phyloP scores from a whole-genome alignment of 2,888 invertebrate genomes.

The Dione juno region DNA sequence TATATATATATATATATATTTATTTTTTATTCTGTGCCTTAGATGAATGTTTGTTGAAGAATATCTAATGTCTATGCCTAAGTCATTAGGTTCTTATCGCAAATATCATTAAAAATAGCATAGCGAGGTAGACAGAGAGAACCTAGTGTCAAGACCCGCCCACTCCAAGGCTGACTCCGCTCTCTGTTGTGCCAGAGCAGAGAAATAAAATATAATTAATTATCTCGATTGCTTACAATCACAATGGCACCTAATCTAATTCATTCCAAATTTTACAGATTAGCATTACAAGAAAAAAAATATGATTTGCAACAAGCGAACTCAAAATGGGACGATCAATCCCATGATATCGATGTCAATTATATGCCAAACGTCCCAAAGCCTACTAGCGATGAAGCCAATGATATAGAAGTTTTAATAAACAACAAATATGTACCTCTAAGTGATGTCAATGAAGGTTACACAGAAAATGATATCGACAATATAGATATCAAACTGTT shows the following conservation, averaged over 20 bases:
- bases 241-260: not conserved
- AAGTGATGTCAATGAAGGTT: slow-evolving; percentile 47
- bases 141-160: too few species aligned
- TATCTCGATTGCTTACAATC: not conserved
- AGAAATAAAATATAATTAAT: too few species aligned
- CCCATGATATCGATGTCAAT: slow-evolving; percentile 74
- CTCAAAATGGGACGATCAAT: slow-evolving; percentile 63
- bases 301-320: slow-evolving; percentile 40
- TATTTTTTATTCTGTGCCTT: too few species aligned
- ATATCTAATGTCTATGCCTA: too few species aligned
- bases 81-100: too few species aligned
- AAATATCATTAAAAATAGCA: too few species aligned
- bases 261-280: slow-evolving; percentile 27
- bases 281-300: slow-evolving; percentile 24
- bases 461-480: slow-evolving; percentile 28
- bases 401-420: slow-evolving; percentile 61
- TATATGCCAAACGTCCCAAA: slow-evolving; percentile 55
- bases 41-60: too few species aligned
- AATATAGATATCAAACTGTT: slow-evolving; percentile 21
- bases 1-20: too few species aligned
- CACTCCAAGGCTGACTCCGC: too few species aligned
- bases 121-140: too few species aligned
- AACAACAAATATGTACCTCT: slow-evolving; percentile 60
- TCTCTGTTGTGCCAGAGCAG: too few species aligned
- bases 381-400: slow-evolving; percentile 56